A percentile compares a stretch with the other conserved stretches of the same genome.
These are phyloP conservation scores for Dendrocincla tyrannina DNA, from an alignment of 2,797 vertebrate species.

Conservation along the genomic window DNA sequence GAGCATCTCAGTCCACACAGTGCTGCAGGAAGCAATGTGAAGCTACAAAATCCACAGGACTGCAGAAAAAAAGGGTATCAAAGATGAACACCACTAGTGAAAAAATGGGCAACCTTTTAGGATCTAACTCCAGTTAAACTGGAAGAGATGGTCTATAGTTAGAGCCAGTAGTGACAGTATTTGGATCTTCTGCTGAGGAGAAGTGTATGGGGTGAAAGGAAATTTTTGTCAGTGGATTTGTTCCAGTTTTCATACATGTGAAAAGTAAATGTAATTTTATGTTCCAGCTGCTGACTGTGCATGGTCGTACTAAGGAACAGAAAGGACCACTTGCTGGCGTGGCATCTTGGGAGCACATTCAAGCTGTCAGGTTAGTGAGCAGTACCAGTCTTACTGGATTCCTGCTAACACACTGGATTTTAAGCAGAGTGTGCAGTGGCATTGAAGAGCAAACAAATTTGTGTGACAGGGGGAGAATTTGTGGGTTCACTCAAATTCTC, in stretches of 20 bases:
- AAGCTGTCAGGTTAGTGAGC: slow-evolving; percentile 85
- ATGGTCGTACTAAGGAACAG: slow-evolving; percentile 96
- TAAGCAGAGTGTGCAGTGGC: not conserved
- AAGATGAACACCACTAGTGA: not conserved
- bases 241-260: not conserved
- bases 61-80: not conserved
- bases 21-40: not conserved
- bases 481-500: not conserved
- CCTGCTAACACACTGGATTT: not conserved
- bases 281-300: slow-evolving; percentile 89
- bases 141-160: not conserved
- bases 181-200: not conserved
- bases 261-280: slow-evolving; percentile 7
- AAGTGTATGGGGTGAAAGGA: not conserved
- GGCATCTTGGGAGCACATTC: slow-evolving; percentile 95
- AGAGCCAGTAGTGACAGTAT: not conserved
- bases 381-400: not conserved
- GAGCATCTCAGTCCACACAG: not conserved
- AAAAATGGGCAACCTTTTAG: not conserved
- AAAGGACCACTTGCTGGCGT: slow-evolving; percentile 89
- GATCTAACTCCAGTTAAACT: not conserved
- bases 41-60: not conserved
- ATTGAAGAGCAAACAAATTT: not conserved
- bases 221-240: not conserved
- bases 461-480: not conserved